Base-by-base conservation (phyloP, 2,797 vertebrate genomes). In the Rhabdophis nuchalis region DNA sequence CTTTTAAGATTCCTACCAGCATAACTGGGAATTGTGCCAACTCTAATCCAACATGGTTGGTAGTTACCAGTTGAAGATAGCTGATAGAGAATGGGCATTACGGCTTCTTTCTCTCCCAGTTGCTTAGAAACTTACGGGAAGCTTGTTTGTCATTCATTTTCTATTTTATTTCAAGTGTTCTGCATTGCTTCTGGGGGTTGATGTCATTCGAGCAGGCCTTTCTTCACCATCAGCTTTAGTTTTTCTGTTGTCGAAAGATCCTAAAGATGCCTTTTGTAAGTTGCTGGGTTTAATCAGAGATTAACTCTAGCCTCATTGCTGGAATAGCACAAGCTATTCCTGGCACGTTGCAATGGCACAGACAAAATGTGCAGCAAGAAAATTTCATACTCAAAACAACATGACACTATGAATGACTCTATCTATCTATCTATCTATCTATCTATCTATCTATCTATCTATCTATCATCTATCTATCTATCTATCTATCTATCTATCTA, bases 271-370 rank as follows among this genome's bases (percentile, higher is more conserved):
- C 68, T 90, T 90, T 85, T 50, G 29, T 72, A 85, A 91, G 8
- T 86, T 32, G 36, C 36, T 61, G n/a, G 8, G 54, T 88, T 50
- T 93, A 85, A 91, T 90, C 46, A 88, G 89, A 93, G 92, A 88
- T 93, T 91, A 93, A 88, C 32, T 41, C 68, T 53, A 32, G 56
- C 32, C 50, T 88, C n/a, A 16, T 61, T 77, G 86, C 86, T 54
- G 10, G 92, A 91, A 72, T 56, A 46, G 56, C 57, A 36, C 18
- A 85, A 29, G 68, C 92, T 93, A 93, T 93, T 93, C 46, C 32
- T 88, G 86, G 89, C 41, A 25, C 56, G 5, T 41, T 27, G 11
- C 77, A 82, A 68, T 86, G 36, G 5, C 13, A 53, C 9, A 9
- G 18, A 54, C 58, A 72, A 77, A 77, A 20, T 72, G 27, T 57